phyloP scores from a whole-genome alignment of 2,797 vertebrate genomes.

The Labroides dimidiatus region DNA sequence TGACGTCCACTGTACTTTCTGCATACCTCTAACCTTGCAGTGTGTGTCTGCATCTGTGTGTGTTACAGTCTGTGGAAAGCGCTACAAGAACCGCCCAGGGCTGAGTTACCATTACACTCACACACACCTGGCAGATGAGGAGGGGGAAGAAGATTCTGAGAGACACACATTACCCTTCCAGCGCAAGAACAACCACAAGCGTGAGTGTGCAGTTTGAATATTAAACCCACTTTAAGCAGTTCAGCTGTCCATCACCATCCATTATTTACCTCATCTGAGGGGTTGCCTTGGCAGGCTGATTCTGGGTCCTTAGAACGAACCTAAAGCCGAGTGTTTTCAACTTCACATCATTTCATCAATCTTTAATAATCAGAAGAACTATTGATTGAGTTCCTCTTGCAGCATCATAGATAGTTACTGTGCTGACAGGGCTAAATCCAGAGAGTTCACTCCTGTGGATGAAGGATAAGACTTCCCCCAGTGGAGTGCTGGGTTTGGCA shows the following conservation, averaged over 20 bases:
- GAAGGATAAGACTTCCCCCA: constrained; percentile 40
- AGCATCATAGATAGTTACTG: constrained; percentile 24
- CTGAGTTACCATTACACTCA: constrained; percentile 97
- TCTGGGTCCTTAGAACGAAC: background rate
- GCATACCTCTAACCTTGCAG: background rate
- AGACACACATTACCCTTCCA: constrained; percentile 93
- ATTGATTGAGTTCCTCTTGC: constrained; percentile 48
- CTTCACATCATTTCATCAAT: constrained; percentile 31
- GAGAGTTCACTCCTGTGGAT: constrained; percentile 30
- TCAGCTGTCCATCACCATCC: constrained; percentile 22
- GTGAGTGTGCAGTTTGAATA: constrained; percentile 75
- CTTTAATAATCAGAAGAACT: constrained; percentile 27
- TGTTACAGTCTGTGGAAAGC: constrained; percentile 87
- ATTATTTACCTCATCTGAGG: constrained; percentile 14
- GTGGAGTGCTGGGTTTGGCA: constrained; percentile 34
- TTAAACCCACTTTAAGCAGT: constrained; percentile 1
- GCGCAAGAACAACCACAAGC: constrained; percentile 97
- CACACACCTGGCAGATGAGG: constrained; percentile 95
- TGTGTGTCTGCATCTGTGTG: constrained; percentile 13
- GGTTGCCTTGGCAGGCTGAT: background rate
- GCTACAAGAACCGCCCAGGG: constrained; percentile 96
- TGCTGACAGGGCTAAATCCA: constrained; percentile 45
- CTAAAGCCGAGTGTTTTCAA: constrained; percentile 6
- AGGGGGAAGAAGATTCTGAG: constrained; percentile 92
- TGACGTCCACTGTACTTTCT: background rate